Conservation (phyloP, 2,888 invertebrate species). For the Tribolium freemani region DNA sequence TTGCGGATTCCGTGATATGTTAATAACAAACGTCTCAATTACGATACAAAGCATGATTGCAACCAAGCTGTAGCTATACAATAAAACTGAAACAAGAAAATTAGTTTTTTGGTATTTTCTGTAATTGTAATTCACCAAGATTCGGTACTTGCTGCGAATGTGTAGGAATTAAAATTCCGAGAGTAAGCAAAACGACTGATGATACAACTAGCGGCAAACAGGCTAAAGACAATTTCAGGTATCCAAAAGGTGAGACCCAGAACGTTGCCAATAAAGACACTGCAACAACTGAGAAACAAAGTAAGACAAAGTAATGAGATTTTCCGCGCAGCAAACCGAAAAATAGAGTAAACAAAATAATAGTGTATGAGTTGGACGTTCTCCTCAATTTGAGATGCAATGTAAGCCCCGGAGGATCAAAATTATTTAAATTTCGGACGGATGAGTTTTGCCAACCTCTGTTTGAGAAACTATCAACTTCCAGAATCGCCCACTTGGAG, state of each 20-base stretch:
- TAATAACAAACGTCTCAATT: constrained; percentile 61
- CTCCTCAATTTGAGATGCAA: constrained; percentile 58
- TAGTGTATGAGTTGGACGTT: constrained; percentile 55
- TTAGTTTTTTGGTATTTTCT: not conserved
- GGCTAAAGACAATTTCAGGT: constrained; percentile 59
- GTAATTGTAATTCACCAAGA: constrained; percentile 58
- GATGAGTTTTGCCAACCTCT: constrained; percentile 33
- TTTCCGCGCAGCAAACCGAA: constrained; percentile 53
- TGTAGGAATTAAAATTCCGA: constrained; percentile 59
- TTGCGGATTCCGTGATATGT: constrained; percentile 59
- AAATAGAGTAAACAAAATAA: constrained; percentile 61
- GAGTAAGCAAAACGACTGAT: constrained; percentile 56
- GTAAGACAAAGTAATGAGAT: not conserved
- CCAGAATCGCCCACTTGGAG: constrained; percentile 55
- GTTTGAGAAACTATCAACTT: constrained; percentile 44
- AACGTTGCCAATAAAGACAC: constrained; percentile 60
- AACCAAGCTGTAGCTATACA: constrained; percentile 60
- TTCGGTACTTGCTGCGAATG: constrained; percentile 60
- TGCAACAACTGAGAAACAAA: constrained; percentile 57
- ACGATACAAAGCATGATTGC: constrained; percentile 56
- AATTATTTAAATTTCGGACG: constrained; percentile 15
- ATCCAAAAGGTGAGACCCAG: constrained; percentile 63
- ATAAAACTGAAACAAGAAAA: constrained; percentile 58
- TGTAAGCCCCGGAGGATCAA: constrained; percentile 52
- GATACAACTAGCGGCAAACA: constrained; percentile 61